Base-by-base conservation (phyloP, 2,797 vertebrate species). In the Phrynocephalus guinanensis region DNA sequence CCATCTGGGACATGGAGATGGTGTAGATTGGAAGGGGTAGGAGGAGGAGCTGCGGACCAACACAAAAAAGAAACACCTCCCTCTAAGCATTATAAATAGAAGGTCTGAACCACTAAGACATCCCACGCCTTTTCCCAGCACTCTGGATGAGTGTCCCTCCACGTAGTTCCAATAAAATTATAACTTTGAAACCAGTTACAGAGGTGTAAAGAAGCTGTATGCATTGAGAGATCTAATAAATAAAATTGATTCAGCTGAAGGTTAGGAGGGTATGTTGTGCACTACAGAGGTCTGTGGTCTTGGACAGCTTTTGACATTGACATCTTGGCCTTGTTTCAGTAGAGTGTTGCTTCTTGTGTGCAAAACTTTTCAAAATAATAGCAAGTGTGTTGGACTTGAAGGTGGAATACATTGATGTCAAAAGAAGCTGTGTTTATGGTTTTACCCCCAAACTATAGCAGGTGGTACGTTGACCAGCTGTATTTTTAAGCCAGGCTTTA, bases 101-200 rank as follows among this genome's bases (percentile, higher is more conserved):
- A 86, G 38, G 82, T 78, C 78, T 20, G 66, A 92, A 75, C 88
- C 91, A 63, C 88, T 82, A 50, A 73, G 50, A 30, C 89, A 91
- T 92, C 92, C 85, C 91, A 75, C 66, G 0, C 84, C 89, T 88
- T n/a, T 93, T 92, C 89, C 89, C 80, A 85, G 89, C 78, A 5
- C n/a, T 91, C 86, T 71, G 56, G 86, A 70, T 91, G 88, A 88
- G 85, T 67, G 20, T 92, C 91, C 78, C 78, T 79, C 82, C 88
- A 44, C 33, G 0, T 50, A 24, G 72, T 82, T 84, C 85, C 50
- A 87, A 71, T 70, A 63, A 50, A 93, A 93, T 81, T 20, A 73
- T 0, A 66, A 78, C 89, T 92, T 8, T 28, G 83, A 77, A 90
- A 20, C 56, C 20, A 50, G 77, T 87, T 84, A 82, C 75, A 92